Base-by-base conservation (phyloP, 2,888 invertebrate genomes). In the Pollenia griseotomentosa region DNA sequence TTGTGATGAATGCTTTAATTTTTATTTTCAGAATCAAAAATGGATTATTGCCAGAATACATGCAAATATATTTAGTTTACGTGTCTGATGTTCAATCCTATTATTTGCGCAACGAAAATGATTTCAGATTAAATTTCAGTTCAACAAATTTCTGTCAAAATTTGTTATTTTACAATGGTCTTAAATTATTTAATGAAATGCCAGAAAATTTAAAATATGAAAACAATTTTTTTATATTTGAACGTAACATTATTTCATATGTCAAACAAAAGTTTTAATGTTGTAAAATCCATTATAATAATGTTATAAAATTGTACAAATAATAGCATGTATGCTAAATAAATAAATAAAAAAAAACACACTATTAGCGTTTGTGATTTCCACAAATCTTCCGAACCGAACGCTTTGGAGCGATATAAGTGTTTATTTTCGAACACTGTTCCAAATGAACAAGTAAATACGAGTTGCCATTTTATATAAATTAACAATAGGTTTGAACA, bases 151-250 rank as follows among this genome's bases (percentile, higher is more conserved):
- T 48, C 19, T 68, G 19, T 10, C 46, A 68, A 11, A 68, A 68
- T 10, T 19, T 68, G 16, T 33, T 33, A 33, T 33, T 53, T 70
- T 51, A 70, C 53, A 70, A 70, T 33, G 53, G 53, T 16, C 70
- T 53, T 33, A 70, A 70, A 70, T 53, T 70, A 51, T 53, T 51
- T 53, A 70, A 53, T 70, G 53, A 40, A 53, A 70, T 70, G 10
- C 33, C 70, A 33, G 53, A 53, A 51, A 23, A 51, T 42, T 65
- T 65, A 44, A 65, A 44, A 44, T 42, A 5, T 42, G 44, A 65
- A 65, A 44, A 44, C 16, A 33, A 12, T 57, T 70, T 70, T 53
- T 53, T 53, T 70, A 51, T 70, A 70, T 68, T 68, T n/a, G 6
- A 33, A 33, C 33, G 33, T 33, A 33, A 33, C 33, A 33, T 33